phyloP scores from a whole-genome alignment of 2,888 invertebrate genomes.

The Argyresthia goedartella region DNA sequence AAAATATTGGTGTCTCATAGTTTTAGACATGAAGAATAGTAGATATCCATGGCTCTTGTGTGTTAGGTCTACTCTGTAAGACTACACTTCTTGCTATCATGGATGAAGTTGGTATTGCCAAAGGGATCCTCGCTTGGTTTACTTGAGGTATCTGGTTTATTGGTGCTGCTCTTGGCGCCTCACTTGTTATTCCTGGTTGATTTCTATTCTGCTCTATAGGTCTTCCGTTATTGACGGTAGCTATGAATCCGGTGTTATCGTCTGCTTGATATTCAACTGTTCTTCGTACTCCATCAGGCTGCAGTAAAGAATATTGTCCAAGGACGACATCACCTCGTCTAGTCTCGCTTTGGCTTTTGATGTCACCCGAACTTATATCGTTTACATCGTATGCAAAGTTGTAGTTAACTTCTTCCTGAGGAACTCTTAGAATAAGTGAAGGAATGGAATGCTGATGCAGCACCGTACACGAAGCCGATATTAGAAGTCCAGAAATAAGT shows the following conservation, averaged over 20 bases:
- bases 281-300: constrained; percentile 67
- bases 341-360: constrained; percentile 65
- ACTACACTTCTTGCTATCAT: constrained; percentile 2
- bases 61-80: constrained; percentile 4
- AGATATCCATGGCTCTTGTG: constrained; percentile 4
- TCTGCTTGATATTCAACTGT: constrained; percentile 70
- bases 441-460: constrained; percentile 34
- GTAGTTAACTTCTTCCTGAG: constrained; percentile 33
- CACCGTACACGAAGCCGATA: constrained; percentile 43
- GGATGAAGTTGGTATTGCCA: not conserved
- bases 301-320: constrained; percentile 65
- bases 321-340: constrained; percentile 61
- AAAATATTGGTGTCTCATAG: not conserved
- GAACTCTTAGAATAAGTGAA: constrained; percentile 8
- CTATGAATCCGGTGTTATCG: constrained; percentile 63
- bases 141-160: not conserved
- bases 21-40: constrained; percentile 4
- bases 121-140: not conserved
- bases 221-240: constrained; percentile 50
- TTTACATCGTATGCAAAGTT: constrained; percentile 69
- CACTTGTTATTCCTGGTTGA: not conserved
- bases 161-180: not conserved
- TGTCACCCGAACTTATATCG: constrained; percentile 63
- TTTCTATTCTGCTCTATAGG: not conserved
- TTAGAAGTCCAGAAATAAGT: constrained; percentile 29